Evolutionary conservation across 2,888 invertebrate genomes (phyloP).

Genomic region (Lasioglossum pauxillum): DNA sequence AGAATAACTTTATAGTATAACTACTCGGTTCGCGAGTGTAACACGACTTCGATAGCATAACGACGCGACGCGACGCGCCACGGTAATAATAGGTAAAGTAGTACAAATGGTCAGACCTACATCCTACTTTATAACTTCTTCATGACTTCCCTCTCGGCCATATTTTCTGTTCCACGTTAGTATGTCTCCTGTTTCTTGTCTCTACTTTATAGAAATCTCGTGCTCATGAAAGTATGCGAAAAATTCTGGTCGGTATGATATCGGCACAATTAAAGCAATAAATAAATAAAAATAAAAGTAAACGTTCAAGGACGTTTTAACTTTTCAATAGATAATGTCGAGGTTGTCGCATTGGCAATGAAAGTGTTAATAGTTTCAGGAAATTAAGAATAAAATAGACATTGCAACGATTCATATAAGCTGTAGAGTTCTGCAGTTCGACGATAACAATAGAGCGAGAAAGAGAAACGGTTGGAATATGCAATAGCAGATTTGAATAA

Average conservation of each 20-base stretch:
- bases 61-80: background rate
- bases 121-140: background rate
- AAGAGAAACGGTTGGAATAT: background rate
- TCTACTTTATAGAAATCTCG: background rate
- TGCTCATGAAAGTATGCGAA: background rate
- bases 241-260: background rate
- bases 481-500: background rate
- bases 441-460: background rate
- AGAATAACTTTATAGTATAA: background rate
- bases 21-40: too few relatives aligned
- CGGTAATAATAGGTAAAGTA: background rate
- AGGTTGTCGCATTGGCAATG: background rate
- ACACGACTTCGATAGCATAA: background rate
- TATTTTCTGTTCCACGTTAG: background rate
- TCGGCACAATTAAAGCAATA: background rate
- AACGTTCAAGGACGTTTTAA: too few relatives aligned
- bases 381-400: background rate
- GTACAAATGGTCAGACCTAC: slow-evolving; percentile 2
- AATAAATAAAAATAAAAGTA: too few relatives aligned
- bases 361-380: background rate
- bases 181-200: background rate
- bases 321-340: too few relatives aligned
- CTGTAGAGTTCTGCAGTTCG: background rate
- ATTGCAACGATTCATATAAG: background rate
- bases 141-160: background rate